Base-by-base conservation (phyloP, 2,113 vertebrate genomes). In the Daubentonia madagascariensis region DNA sequence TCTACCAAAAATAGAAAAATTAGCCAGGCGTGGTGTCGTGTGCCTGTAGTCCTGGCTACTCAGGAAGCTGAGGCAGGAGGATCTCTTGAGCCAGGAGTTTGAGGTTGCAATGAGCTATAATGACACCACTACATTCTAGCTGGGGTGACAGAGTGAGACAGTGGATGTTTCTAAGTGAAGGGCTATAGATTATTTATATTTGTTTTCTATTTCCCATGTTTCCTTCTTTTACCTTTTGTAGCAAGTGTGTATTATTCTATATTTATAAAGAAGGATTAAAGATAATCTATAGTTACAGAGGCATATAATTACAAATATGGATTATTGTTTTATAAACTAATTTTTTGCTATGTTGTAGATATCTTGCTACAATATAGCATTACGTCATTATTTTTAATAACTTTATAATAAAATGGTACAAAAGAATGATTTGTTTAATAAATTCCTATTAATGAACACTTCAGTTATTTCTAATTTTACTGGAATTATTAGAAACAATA, bases 381-480 rank as follows among this genome's bases (percentile, higher is more conserved):
- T 45, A 22, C 5, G 40, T 59, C 4, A 59, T 50, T 40, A 43
- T 96, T 93, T 54, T 25, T 37, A 91, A 43, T 14, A 84, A 48
- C 13, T 87, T 85, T 35, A 92, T 30, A 61, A 50, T 79, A 92
- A 97, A 90, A 70, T 52, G 85, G 10, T 37, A 79, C 52, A 22
- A 50, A 87, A 97, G 22, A 86, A 59, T 40, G 7, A 79, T 73
- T 85, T 61, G 11, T 87, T 89, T 72, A 86, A 79, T 30, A 96
- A 57, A 88, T 84, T 89, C 40, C 37, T 84, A 40, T 65, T 83
- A 88, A n/a, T 76, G n/a, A 63, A 4, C 50, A 89, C 73, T 92
- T 92, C 67, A 84, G 35, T 68, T 91, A 85, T 54, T 52, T 87
- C 45, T 85, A 37, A 45, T 89, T 93, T 87, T 89, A n/a, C 83